Evolutionary conservation across 2,113 vertebrate genomes (phyloP), one percentile per base, ranked within the genome.

Genomic region (Gyps fulvus): DNA sequence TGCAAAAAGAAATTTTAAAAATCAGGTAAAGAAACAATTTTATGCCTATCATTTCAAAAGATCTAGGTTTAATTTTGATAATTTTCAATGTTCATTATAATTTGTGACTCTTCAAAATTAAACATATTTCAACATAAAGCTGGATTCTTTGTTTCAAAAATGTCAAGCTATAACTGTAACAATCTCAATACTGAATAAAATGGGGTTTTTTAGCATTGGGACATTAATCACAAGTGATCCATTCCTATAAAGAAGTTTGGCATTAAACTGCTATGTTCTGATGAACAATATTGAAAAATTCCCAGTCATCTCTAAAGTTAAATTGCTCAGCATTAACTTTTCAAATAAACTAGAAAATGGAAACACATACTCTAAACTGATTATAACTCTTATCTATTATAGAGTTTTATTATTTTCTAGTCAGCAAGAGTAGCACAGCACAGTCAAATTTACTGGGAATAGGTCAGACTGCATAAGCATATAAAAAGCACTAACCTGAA

Each of bases 401-500:
- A 87, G 32, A 92, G 25, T 31, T 40, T 32, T 82, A 15, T 58
- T 62, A 71, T 85, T 83, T 94, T 52, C 34, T 54, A 57, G 45
- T 43, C 49, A 90, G 45, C 85, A 94, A 49, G 7, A 85, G 16
- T 22, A 89, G 65, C 49, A 84, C 6, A 93, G 36, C 23, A 74
- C 61, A 85, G 25, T 26, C n/a, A 83, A 23, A 79, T 73, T 93
- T 59, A 80, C 66, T 45, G 58, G 58, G 70, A 91, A 69, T 18
- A 94, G 26, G 10, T 87, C 78, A 83, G 49, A 76, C 40, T 61
- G n/a, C 31, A 77, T 52, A 93, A 94, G 55, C 23, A 95, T 49
- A 94, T 26, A 93, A 91, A 94, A 91, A 83, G 40, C 54, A 97
- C 96, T 91, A 93, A 97, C 96, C 96, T 97, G 96, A 95, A 93